Evolutionary conservation across 2,113 vertebrate genomes (phyloP).

Genomic region (Notiomystis cincta): DNA sequence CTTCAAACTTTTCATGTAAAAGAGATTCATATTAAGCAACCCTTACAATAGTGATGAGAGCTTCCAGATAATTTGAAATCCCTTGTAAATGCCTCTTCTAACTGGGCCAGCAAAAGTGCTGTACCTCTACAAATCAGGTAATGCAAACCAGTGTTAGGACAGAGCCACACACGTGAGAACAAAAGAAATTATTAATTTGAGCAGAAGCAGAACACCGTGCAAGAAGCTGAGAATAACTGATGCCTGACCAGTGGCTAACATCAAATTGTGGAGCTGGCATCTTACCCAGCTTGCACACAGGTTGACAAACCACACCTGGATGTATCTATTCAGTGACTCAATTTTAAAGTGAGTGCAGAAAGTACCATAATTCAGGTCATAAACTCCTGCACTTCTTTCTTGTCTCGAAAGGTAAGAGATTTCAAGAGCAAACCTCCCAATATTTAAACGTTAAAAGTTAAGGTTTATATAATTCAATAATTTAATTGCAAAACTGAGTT

Average conservation of each 20-base stretch:
- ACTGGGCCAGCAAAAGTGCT: not conserved
- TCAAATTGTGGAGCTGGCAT: not conserved
- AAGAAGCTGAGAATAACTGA: not conserved
- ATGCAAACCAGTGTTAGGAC: no score
- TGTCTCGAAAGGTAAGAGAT: not conserved
- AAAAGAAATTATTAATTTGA: not conserved
- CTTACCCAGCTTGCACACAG: not conserved
- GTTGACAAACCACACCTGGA: not conserved
- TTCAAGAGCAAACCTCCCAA: not conserved
- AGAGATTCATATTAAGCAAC: not conserved
- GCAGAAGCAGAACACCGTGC: not conserved
- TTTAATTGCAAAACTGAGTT: slow-evolving; percentile 22
- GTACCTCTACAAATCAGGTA: not conserved
- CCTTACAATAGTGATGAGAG: not conserved
- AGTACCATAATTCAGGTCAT: not conserved
- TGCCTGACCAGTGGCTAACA: not conserved
- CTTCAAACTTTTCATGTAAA: not conserved
- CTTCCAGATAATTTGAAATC: not conserved
- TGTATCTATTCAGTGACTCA: not conserved
- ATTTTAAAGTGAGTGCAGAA: not conserved
- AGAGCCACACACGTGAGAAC: not conserved
- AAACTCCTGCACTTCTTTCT: accelerated
- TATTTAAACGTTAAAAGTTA: not conserved
- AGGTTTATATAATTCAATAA: not conserved
- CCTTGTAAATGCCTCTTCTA: not conserved